These are phyloP conservation scores for Psittacula cyanocephala DNA, from an alignment of 2,113 vertebrate species.

Conservation along the genomic window DNA sequence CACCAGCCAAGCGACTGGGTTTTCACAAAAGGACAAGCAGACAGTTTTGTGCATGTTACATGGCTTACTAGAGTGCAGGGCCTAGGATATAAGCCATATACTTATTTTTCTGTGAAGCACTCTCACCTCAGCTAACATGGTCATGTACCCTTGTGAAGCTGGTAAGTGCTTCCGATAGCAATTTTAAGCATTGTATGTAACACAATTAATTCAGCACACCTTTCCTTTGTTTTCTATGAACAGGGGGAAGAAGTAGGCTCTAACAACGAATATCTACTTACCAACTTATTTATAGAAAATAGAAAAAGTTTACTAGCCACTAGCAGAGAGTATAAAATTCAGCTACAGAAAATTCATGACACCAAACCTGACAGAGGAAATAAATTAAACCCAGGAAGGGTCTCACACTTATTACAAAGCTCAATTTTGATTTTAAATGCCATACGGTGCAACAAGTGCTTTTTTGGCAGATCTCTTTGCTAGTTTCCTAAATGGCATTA, in stretches of 20 bases:
- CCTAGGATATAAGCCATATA: neutral
- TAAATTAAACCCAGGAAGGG: neutral
- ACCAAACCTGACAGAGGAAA: neutral
- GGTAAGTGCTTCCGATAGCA: neutral
- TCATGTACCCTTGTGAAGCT: neutral
- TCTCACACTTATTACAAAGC: neutral
- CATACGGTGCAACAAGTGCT: neutral
- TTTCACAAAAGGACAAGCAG: neutral
- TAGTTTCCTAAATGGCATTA: neutral
- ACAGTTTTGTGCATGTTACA: neutral
- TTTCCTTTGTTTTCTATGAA: neutral
- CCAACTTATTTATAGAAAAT: neutral
- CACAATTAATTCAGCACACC: neutral
- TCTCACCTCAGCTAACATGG: neutral
- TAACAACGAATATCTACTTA: neutral
- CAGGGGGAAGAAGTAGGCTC: neutral
- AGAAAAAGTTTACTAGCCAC: neutral
- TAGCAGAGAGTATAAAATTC: neutral
- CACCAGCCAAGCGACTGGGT: neutral
- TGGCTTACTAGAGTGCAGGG: neutral
- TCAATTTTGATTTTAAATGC: neutral
- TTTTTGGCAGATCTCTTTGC: neutral
- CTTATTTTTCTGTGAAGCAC: neutral
- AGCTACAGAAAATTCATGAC: neutral
- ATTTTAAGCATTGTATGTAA: neutral